Evolutionary conservation across 2,113 vertebrate species (phyloP).

Genomic region (Chaenocephalus aceratus): DNA sequence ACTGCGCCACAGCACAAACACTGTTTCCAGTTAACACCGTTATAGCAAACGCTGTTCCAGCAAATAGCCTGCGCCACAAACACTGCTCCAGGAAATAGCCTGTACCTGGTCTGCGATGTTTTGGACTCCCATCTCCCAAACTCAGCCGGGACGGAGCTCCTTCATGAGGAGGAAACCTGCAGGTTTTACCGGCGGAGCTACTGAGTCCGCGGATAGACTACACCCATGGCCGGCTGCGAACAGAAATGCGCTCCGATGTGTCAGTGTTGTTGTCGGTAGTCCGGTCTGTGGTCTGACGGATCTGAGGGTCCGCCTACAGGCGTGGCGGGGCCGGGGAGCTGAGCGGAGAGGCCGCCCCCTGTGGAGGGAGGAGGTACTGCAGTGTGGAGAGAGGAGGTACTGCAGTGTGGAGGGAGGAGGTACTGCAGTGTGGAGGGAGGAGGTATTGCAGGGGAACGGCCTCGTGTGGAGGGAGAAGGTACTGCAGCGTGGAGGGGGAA

Average conservation of each 20-base stretch:
- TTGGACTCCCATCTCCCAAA: constrained; percentile 94
- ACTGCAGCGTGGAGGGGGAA: not conserved
- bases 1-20: constrained; percentile 69
- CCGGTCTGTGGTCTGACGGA: constrained; percentile 73
- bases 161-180: constrained; percentile 86
- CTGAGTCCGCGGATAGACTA: constrained; percentile 73
- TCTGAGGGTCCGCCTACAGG: constrained; percentile 81
- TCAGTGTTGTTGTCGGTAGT: constrained; percentile 82
- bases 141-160: constrained; percentile 93
- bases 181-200: constrained; percentile 75
- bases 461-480: constrained; percentile 28
- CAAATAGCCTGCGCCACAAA: constrained; percentile 65
- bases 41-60: too few relatives aligned
- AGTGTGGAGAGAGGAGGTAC: too few relatives aligned
- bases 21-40: constrained; percentile 27
- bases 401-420: not conserved
- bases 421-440: too few relatives aligned
- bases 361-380: not conserved
- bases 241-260: constrained; percentile 72
- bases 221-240: constrained; percentile 73
- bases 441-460: not conserved
- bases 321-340: constrained; percentile 68
- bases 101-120: constrained; percentile 94
- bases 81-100: constrained; percentile 33
- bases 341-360: constrained; percentile 43